Conservation (phyloP, 2,113 vertebrate species). For the Coregonus clupeaformis region DNA sequence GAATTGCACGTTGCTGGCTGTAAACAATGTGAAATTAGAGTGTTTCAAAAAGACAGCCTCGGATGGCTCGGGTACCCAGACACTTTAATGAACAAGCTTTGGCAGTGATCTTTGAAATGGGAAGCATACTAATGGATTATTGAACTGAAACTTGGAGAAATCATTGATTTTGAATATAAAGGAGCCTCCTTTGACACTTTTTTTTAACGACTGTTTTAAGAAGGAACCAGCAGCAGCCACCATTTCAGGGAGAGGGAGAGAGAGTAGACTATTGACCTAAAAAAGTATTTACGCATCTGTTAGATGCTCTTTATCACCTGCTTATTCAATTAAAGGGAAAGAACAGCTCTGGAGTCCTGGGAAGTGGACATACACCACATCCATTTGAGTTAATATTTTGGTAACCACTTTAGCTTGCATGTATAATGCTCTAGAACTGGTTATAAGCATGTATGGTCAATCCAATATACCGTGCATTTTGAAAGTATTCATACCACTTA, state of each 20-base stretch:
- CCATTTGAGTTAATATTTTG: no score
- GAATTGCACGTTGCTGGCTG: not conserved
- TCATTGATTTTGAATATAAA: constrained; percentile 39
- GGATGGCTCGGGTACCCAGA: constrained; percentile 20
- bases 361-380: no score
- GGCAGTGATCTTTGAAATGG: constrained; percentile 30
- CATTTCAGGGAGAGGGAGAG: constrained; percentile 1
- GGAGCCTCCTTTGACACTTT: constrained; percentile 21
- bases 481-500: no score
- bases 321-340: constrained; percentile 22
- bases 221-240: not conserved
- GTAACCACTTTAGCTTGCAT: no score
- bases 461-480: no score
- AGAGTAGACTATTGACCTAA: constrained; percentile 22
- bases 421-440: no score
- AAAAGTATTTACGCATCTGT: constrained; percentile 1
- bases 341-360: not conserved
- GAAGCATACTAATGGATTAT: constrained; percentile 41
- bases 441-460: no score
- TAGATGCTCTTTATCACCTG: constrained; percentile 23
- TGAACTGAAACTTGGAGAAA: constrained; percentile 36
- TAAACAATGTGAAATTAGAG: constrained; percentile 25
- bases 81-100: constrained; percentile 42
- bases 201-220: constrained; percentile 17
- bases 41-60: constrained; percentile 32